A percentile compares a stretch with the other conserved stretches of the same genome.
Conservation (phyloP, 1,140 invertebrate species). For the Drosophila santomea region DNA sequence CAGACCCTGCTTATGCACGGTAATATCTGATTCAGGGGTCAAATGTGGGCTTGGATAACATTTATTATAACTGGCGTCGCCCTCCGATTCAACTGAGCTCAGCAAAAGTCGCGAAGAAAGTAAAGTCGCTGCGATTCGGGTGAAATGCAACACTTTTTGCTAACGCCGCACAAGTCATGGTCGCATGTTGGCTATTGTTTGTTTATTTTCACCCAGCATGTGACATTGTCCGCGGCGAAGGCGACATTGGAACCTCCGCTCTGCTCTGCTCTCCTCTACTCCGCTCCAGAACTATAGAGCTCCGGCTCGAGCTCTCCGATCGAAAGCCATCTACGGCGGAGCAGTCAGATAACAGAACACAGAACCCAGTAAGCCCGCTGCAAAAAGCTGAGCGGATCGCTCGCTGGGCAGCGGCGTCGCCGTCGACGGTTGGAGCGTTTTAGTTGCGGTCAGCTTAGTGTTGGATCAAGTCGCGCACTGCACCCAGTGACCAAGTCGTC, state of each 20-base stretch:
- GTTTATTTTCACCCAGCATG: slow-evolving; percentile 58
- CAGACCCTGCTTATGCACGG: slow-evolving; percentile 19
- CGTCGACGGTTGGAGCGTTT: slow-evolving; percentile 47
- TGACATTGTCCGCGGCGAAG: slow-evolving; percentile 77
- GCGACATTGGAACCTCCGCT: slow-evolving; percentile 70
- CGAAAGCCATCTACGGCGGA: slow-evolving; percentile 54
- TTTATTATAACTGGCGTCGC: slow-evolving; percentile 53
- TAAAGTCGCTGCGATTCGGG: slow-evolving; percentile 67
- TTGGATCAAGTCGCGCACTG: slow-evolving; percentile 60
- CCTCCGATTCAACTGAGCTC: slow-evolving; percentile 64
- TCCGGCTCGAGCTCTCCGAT: slow-evolving; percentile 27
- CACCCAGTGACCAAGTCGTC: slow-evolving; percentile 63
- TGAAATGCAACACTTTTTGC: slow-evolving; percentile 76
- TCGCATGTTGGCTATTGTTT: slow-evolving; percentile 56
- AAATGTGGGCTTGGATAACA: slow-evolving; percentile 62
- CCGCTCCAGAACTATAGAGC: background rate
- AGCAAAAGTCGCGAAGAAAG: slow-evolving; percentile 70
- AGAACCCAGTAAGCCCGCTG: slow-evolving; percentile 5
- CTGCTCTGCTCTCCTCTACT: slow-evolving; percentile 8
- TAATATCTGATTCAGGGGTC: slow-evolving; percentile 63
- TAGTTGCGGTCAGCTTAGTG: slow-evolving; percentile 61
- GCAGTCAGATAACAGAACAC: slow-evolving; percentile 7
- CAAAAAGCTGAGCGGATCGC: slow-evolving; percentile 31
- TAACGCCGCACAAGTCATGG: slow-evolving; percentile 76
- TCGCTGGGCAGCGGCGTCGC: slow-evolving; percentile 22